Conservation (phyloP, 2,113 vertebrate genomes). For the Monopterus albus region DNA sequence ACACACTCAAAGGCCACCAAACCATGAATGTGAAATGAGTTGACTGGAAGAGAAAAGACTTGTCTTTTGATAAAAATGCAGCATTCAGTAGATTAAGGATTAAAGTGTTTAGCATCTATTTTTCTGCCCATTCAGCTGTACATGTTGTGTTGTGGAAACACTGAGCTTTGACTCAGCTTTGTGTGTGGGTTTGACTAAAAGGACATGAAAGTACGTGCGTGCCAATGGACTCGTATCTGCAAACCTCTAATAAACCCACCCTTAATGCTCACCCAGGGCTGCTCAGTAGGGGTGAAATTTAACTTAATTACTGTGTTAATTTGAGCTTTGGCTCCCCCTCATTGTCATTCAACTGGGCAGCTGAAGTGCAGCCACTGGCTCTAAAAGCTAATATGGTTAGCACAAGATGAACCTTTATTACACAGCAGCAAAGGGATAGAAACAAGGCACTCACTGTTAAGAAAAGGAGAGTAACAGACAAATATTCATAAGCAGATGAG, state of each 20-base stretch:
- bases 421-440: too few species aligned
- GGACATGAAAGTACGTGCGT: constrained; percentile 19
- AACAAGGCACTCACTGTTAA: too few species aligned
- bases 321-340: constrained; percentile 40
- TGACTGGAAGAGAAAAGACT: constrained; percentile 52
- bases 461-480: too few species aligned
- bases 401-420: too few species aligned
- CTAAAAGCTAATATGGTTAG: constrained; percentile 8
- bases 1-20: constrained; percentile 50
- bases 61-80: constrained; percentile 37
- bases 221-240: constrained; percentile 24
- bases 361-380: constrained; percentile 11
- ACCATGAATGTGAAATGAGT: constrained; percentile 67
- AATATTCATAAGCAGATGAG: constrained; percentile 2
- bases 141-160: constrained; percentile 27
- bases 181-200: constrained; percentile 21
- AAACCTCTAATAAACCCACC: background rate
- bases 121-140: constrained; percentile 50
- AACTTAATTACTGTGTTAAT: constrained; percentile 44
- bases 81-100: constrained; percentile 48
- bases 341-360: constrained; percentile 63
- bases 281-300: constrained; percentile 19
- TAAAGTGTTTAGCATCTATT: constrained; percentile 53
- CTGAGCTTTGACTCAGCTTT: constrained; percentile 19
- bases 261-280: constrained; percentile 2